Evolutionary conservation across 2,113 vertebrate genomes (phyloP), one percentile per base, ranked within the genome.

Genomic region (Lasiurus cinereus): DNA sequence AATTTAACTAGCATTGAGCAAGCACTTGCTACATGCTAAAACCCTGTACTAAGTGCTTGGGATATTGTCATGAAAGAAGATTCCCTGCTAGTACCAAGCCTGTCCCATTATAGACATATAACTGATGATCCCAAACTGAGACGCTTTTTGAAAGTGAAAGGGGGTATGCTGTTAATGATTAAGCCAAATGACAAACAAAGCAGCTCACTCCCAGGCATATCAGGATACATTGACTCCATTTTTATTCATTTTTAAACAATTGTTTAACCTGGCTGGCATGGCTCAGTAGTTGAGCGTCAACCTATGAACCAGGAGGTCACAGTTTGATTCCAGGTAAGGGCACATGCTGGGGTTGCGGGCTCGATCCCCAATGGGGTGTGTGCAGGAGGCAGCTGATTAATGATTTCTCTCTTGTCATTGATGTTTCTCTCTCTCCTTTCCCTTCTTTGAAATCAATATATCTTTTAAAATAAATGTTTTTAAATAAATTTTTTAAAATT

Each of bases 1-100:
- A 73, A 56, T 59, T 66, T 31, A 94, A 76, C 36, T 59, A 87
- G 66, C 76, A 88, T 82, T 93, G 79, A 62, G 64, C 39, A n/a
- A 69, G 79, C 33, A 36, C 18, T 16, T 48, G 14, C n/a, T 54
- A 43, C 27, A 22, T 73, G 31, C 29, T 21, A 84, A 76, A 83
- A 50, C 18, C 69, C 48, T 62, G 10, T 82, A 43, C 43, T 62
- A 31, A 48, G 70, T 77, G n/a, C 14, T 52, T 74, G 56, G 62
- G 56, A 39, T 39, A 76, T 27, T 56, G 27, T 18, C 15, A 15
- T 33, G 33, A 54, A 83, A 43, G 85, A 46, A 86, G 73, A 72
- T 43, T 50, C 50, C 79, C 39, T 6, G 33, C 21, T n/a, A 4
- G 46, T 50, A 36, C 50, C 19, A 27, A 80, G 27, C 11, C 33